These are phyloP conservation scores for Melanotaenia duboulayi DNA, from an alignment of 2,113 vertebrate genomes.

Conservation along the genomic window DNA sequence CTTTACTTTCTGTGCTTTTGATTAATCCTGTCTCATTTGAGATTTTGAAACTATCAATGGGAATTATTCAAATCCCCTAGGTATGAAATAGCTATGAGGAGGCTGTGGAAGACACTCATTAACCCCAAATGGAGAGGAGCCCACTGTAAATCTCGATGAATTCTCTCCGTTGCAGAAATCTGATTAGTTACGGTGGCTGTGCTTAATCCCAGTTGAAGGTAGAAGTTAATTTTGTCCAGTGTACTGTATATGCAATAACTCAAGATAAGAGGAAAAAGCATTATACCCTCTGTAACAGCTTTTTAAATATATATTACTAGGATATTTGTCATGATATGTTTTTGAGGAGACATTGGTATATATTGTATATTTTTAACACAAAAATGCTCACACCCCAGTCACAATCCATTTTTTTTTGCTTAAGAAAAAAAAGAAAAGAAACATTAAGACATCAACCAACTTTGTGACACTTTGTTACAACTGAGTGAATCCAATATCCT, in stretches of 20 bases:
- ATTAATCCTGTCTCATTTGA: conserved; percentile 80
- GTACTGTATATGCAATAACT: conserved; percentile 45
- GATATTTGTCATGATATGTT: conserved; percentile 5
- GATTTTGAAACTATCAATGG: conserved; percentile 81
- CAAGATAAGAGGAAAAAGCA: conserved; percentile 24
- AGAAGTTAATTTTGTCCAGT: conserved; percentile 71
- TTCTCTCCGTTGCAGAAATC: conserved; percentile 69
- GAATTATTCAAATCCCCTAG: conserved; percentile 83
- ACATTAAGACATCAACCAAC: conserved; percentile 59
- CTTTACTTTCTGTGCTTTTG: conserved; percentile 72
- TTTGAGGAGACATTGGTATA: not conserved
- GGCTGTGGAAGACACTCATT: conserved; percentile 78
- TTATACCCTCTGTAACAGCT: conserved; percentile 16
- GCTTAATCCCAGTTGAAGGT: conserved; percentile 76
- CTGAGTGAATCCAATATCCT: conserved; percentile 55
- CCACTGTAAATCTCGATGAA: conserved; percentile 72
- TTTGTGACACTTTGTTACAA: conserved; percentile 34
- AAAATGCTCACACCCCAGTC: not conserved
- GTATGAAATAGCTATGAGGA: conserved; percentile 78
- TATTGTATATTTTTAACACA: not conserved
- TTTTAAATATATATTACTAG: conserved; percentile 12
- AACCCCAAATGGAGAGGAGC: conserved; percentile 75
- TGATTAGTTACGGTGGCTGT: conserved; percentile 76
- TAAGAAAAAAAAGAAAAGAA: conserved; percentile 9
- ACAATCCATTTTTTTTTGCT: conserved; percentile 7